These are phyloP conservation scores for Aphidoletes aphidimyza DNA, from an alignment of 2,888 invertebrate genomes.

Conservation along the genomic window DNA sequence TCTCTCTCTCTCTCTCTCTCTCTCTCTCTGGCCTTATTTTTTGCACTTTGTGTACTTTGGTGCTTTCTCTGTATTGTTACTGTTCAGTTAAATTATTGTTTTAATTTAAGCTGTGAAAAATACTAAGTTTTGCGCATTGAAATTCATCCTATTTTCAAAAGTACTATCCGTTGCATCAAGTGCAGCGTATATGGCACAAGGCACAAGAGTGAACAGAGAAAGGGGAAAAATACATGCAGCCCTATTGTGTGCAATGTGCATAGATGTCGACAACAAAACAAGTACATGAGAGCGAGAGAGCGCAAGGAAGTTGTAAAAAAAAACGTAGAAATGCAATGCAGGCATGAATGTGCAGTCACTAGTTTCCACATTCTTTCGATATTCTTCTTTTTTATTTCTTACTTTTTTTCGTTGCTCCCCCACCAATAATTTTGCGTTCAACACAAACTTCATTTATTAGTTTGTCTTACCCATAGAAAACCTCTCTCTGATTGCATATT, in stretches of 20 bases:
- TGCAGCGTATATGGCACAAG: slow-evolving; percentile 20
- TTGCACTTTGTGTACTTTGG: background rate
- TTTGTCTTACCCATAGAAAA: slow-evolving; percentile 20
- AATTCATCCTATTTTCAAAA: slow-evolving; percentile 52
- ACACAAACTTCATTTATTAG: slow-evolving; percentile 45
- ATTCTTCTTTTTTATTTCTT: background rate
- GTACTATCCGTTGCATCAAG: slow-evolving; percentile 38
- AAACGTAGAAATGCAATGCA: too few species aligned
- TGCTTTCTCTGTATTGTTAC: background rate
- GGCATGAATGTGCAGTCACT: background rate
- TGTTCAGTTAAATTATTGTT: slow-evolving; percentile 54
- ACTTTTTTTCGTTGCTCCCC: background rate
- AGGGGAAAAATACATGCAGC: background rate
- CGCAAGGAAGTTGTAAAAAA: too few species aligned
- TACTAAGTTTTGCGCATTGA: slow-evolving; percentile 37
- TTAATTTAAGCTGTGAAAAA: slow-evolving; percentile 52
- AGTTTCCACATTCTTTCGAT: background rate
- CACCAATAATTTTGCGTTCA: slow-evolving; percentile 24
- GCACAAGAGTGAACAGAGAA: too few species aligned
- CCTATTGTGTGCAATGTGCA: background rate
- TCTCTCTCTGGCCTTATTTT: background rate
- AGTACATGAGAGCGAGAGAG: too few species aligned
- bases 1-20: background rate
- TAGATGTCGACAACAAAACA: slow-evolving; percentile 41
- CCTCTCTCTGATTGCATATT: background rate